Evolutionary conservation across 2,888 invertebrate species (phyloP), one percentile per base, ranked within the genome.

Genomic region (Drosophila antonietae): DNA sequence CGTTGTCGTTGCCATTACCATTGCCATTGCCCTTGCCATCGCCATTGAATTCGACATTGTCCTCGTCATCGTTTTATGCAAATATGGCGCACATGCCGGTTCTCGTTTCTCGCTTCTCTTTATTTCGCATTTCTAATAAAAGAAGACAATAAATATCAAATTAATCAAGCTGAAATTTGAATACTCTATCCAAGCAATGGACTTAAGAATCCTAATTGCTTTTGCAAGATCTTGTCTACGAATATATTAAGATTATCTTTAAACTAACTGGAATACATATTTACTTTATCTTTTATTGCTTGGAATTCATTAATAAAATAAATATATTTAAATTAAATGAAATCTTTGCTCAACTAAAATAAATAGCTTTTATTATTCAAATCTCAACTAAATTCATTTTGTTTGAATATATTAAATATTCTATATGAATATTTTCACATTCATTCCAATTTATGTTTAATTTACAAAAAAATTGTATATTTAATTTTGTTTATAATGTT

Each of bases 51-150:
- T 49, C 47, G 28, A 10, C n/a, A 49, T n/a, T 49, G 47, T 31
- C n/a, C 33, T 52, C 52, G 67, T 61, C 72, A 70, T 66, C 75
- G 72, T 69, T 79, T 88, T 75, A 88, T 86, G 88, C 75, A 89
- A 89, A 86, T 89, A 77, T 73, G 64, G 68, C 56, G 70, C 72
- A 80, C 73, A 75, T 86, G 73, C 58, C 67, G 57, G 62, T 60
- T 52, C 53, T 57, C 60, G 28, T 31, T 41, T 55, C 5, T 41
- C 28, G 12, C 12, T 23, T 52, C 52, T 15, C 52, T 9, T 53
- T 53, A 20, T 35, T 49, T 20, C 15, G 44, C 51, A 31, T 57
- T 66, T 68, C 62, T 55, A 65, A 63, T 70, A 77, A 66, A 63
- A 33, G 12, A 60, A n/a, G 41, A 46, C 28, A 39, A 14, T 14